Percentiles rank a stretch among this genome's conserved stretches.
Evolutionary conservation across 2,888 invertebrate species (phyloP).

Genomic region (Ectropis crepuscularia): DNA sequence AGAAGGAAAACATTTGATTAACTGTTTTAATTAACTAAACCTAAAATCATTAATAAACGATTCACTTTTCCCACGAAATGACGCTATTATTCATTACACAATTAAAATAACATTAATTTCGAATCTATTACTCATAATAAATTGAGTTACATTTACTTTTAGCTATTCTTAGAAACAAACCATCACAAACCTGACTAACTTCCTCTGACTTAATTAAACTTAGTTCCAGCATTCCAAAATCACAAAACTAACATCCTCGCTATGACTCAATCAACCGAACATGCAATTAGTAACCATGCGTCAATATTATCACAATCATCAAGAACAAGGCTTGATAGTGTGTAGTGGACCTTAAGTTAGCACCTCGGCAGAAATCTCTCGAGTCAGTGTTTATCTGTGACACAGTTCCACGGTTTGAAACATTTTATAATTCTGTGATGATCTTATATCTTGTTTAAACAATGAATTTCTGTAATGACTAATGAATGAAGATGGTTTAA

Average conservation of each 20-base stretch:
- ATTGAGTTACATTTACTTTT: background rate
- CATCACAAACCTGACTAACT: too few species aligned
- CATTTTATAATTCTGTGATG: constrained; percentile 34
- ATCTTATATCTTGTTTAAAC: constrained; percentile 38
- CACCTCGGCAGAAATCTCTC: constrained; percentile 22
- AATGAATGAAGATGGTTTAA: constrained; percentile 10
- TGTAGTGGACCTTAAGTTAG: constrained; percentile 17
- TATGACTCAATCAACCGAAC: constrained; percentile 22
- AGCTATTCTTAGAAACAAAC: background rate
- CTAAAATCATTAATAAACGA: background rate
- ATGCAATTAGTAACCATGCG: constrained; percentile 13
- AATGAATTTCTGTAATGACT: constrained; percentile 25
- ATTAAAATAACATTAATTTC: constrained; percentile 17
- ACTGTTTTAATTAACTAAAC: background rate
- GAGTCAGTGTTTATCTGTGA: constrained; percentile 19
- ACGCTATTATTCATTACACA: background rate
- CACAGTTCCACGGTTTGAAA: constrained; percentile 18
- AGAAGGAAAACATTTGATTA: too few species aligned
- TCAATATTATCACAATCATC: constrained; percentile 10
- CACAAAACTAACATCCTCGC: constrained; percentile 6
- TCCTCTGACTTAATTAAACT: too few species aligned
- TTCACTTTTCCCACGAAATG: background rate
- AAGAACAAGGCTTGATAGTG: constrained; percentile 26
- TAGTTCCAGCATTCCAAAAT: background rate
- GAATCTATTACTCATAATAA: constrained; percentile 5